phyloP scores from a whole-genome alignment of 1,140 invertebrate species.

The Sitodiplosis mosellana region DNA sequence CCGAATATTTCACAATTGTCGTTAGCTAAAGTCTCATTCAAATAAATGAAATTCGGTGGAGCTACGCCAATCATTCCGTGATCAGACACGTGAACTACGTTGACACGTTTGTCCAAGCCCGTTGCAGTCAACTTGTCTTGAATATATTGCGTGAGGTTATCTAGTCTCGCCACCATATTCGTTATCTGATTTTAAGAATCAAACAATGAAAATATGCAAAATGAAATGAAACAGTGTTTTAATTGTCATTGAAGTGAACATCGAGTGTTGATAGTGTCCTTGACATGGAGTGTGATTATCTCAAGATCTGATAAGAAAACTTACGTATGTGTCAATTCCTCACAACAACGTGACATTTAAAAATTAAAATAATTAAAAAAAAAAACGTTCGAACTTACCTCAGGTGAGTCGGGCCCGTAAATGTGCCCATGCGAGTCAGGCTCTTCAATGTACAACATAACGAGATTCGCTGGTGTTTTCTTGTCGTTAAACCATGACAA shows the following conservation, averaged over 20 bases:
- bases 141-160: neutral
- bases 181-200: neutral
- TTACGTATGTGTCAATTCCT: no score
- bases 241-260: no score
- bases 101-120: neutral
- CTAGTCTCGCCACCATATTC: neutral
- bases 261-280: no score
- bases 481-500: constrained; percentile 44
- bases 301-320: no score
- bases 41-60: constrained; percentile 1
- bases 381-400: neutral
- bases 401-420: constrained; percentile 23
- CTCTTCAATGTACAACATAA: constrained; percentile 55
- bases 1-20: neutral
- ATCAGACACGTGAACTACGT: neutral
- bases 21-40: neutral
- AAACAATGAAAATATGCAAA: no score
- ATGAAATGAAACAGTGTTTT: no score
- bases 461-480: constrained; percentile 36
- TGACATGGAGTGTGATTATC: no score
- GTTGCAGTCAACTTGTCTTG: neutral
- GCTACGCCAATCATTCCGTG: neutral
- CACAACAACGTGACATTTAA: no score
- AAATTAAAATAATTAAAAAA: neutral
- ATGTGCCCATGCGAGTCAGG: constrained; percentile 41